Evolutionary conservation across 2,113 vertebrate genomes (phyloP).

Genomic region (Xiphophorus hellerii): DNA sequence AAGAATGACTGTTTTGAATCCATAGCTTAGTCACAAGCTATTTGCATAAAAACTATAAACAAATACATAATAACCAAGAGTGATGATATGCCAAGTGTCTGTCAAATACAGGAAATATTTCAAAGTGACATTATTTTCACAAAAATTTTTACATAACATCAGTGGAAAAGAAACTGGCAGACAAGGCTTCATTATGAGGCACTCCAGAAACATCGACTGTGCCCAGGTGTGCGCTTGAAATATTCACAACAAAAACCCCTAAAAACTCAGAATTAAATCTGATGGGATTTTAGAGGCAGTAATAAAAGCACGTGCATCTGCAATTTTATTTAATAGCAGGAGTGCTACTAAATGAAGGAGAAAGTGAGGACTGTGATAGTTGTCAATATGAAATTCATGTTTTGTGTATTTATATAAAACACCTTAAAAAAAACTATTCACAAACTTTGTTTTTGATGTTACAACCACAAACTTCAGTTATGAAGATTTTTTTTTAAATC

Average conservation of each 20-base stretch:
- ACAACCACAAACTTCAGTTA: too few relatives aligned
- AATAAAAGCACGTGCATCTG: not conserved
- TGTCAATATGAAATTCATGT: too few relatives aligned
- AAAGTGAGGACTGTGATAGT: too few relatives aligned
- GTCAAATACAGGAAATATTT: not conserved
- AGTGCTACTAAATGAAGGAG: not conserved
- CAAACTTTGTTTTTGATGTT: too few relatives aligned
- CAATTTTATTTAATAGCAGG: not conserved
- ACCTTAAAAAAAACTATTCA: too few relatives aligned
- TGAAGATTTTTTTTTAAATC: not conserved
- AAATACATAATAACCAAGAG: not conserved
- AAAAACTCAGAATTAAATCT: not conserved
- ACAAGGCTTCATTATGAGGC: not conserved
- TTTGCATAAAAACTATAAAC: not conserved
- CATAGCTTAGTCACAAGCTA: not conserved
- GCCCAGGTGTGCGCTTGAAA: not conserved
- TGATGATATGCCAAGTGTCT: not conserved
- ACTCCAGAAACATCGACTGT: not conserved
- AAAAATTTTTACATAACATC: not conserved
- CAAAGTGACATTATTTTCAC: not conserved
- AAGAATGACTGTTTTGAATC: not conserved
- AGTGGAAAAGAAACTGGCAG: not conserved
- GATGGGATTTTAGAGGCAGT: not conserved
- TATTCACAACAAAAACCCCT: not conserved
- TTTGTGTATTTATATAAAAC: too few relatives aligned